Evolutionary conservation across 2,888 invertebrate species (phyloP).

Genomic region (Griposia aprilina): DNA sequence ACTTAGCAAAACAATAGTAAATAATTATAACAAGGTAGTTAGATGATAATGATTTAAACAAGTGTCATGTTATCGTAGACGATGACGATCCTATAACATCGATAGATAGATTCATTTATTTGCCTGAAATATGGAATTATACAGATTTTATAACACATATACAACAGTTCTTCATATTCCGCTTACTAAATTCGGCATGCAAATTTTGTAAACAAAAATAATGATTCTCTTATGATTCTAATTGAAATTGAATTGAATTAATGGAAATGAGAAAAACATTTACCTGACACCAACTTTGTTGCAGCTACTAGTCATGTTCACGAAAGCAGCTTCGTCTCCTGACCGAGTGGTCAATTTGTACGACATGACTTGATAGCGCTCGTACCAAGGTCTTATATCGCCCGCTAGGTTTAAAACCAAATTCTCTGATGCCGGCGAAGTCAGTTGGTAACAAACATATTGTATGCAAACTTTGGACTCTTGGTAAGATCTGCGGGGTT

Average conservation of each 20-base stretch:
- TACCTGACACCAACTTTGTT: constrained; percentile 94
- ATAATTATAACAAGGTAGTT: neutral
- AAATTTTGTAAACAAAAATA: too few relatives aligned
- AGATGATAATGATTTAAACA: neutral
- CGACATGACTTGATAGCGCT: constrained; percentile 96
- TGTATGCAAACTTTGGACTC: neutral
- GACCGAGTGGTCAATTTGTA: constrained; percentile 94
- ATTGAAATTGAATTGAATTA: too few relatives aligned
- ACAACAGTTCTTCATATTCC: too few relatives aligned
- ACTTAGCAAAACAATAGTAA: neutral
- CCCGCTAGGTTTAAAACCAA: constrained; percentile 87
- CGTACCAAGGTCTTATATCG: constrained; percentile 94
- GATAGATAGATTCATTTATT: too few relatives aligned
- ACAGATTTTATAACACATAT: too few relatives aligned
- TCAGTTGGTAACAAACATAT: constrained; percentile 79
- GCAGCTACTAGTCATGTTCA: constrained; percentile 94
- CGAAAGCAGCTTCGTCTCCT: constrained; percentile 93
- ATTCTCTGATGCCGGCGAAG: constrained; percentile 94
- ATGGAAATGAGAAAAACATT: neutral
- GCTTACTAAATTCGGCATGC: too few relatives aligned
- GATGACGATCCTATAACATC: neutral
- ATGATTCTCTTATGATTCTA: too few relatives aligned
- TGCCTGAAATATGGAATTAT: too few relatives aligned
- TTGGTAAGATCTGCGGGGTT: neutral
- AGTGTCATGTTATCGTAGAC: neutral